Conservation (phyloP, 2,888 invertebrate species). For the Bursaphelenchus okinawaensis region DNA sequence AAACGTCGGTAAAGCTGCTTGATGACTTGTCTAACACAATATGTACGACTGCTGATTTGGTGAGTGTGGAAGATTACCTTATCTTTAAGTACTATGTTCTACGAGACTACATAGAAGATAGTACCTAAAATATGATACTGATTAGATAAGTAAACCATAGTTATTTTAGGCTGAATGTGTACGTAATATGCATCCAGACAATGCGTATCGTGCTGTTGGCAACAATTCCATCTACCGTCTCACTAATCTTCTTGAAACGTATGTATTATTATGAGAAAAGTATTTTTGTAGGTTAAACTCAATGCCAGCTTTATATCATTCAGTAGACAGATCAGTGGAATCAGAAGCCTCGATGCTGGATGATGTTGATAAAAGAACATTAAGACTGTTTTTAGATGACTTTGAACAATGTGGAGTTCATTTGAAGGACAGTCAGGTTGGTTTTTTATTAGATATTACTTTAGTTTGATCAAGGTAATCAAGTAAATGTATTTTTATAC, state of each 20-base stretch:
- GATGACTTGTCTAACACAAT: conserved; percentile 89
- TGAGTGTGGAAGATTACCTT: no score
- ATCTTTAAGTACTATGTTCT: no score
- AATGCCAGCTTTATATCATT: conserved; percentile 74
- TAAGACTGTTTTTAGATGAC: conserved; percentile 83
- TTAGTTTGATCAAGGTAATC: not conserved
- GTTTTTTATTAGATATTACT: not conserved
- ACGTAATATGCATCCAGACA: conserved; percentile 80
- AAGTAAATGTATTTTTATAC: no score
- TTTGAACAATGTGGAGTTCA: conserved; percentile 98
- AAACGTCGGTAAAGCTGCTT: conserved; percentile 72
- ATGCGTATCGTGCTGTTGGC: conserved; percentile 71
- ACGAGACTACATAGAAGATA: no score
- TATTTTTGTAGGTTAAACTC: conserved; percentile 70
- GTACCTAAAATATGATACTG: no score
- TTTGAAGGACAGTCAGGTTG: conserved; percentile 71
- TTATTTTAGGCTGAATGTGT: conserved; percentile 76
- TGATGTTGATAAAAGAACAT: conserved; percentile 77
- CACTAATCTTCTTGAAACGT: conserved; percentile 81
- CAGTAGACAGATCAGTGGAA: conserved; percentile 68
- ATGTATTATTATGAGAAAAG: not conserved
- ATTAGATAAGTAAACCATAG: no score
- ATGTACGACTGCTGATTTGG: conserved; percentile 88
- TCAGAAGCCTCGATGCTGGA: conserved; percentile 65
- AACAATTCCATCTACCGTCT: conserved; percentile 81